Evolutionary conservation across 2,888 invertebrate genomes (phyloP).

Genomic region (Lycaena phlaeas): DNA sequence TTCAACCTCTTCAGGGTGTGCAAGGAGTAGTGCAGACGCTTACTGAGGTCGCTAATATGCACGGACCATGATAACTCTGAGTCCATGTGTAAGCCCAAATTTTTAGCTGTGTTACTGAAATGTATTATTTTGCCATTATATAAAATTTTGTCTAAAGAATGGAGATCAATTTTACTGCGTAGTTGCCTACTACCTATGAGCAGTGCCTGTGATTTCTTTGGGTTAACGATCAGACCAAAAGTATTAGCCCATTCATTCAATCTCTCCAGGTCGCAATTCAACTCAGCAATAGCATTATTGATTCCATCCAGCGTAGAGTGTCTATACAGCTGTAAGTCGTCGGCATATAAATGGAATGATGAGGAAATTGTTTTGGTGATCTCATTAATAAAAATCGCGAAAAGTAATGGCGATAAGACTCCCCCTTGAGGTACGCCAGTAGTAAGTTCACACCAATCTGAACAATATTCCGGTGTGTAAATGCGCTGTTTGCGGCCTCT

Average conservation of each 20-base stretch:
- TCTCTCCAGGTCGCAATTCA: not conserved
- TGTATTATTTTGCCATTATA: not conserved
- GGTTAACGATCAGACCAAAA: not conserved
- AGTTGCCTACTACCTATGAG: not conserved
- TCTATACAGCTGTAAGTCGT: not conserved
- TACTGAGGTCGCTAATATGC: no score
- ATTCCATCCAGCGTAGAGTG: not conserved
- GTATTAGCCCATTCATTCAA: not conserved
- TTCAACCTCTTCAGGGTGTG: slow-evolving; percentile 3
- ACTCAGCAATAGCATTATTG: not conserved
- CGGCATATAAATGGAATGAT: not conserved
- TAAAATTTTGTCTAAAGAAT: not conserved
- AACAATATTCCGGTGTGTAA: not conserved
- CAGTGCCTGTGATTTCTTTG: not conserved
- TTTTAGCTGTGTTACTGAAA: not conserved
- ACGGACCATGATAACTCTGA: not conserved
- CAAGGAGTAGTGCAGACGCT: slow-evolving; percentile 1
- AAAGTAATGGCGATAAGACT: not conserved
- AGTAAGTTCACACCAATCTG: not conserved
- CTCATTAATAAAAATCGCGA: no score
- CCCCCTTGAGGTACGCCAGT: not conserved
- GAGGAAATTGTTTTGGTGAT: no score
- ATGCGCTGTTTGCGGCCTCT: not conserved
- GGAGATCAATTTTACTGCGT: not conserved
- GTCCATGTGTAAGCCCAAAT: not conserved